Conservation (phyloP, 2,113 vertebrate genomes). For the Phoenicopterus ruber region DNA sequence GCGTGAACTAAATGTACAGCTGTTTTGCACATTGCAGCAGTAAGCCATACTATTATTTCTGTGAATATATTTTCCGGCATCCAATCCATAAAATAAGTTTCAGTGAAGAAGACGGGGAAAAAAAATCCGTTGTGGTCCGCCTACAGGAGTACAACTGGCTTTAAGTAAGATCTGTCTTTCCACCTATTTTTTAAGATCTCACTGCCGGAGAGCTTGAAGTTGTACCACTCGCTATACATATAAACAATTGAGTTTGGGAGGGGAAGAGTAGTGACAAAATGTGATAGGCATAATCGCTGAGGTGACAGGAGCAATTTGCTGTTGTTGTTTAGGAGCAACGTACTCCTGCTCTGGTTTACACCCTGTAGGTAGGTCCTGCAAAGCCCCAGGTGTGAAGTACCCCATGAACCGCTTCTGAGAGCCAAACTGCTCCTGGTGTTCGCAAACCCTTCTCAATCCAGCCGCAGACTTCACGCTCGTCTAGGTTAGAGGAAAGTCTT, state of each 20-base stretch:
- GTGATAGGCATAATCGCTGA: not conserved
- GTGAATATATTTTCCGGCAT: not conserved
- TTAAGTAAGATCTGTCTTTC: not conserved
- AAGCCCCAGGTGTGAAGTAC: not conserved
- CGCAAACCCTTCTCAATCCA: not conserved
- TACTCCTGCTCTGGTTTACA: not conserved
- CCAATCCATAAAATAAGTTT: not conserved
- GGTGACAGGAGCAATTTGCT: not conserved
- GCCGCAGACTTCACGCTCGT: not conserved
- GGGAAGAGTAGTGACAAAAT: not conserved
- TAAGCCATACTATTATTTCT: slow-evolving; percentile 27
- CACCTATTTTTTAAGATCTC: not conserved
- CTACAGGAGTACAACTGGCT: not conserved
- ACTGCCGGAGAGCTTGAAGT: not conserved
- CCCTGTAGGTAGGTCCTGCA: not conserved
- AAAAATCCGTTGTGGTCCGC: not conserved
- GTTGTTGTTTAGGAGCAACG: not conserved
- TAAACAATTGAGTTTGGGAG: not conserved
- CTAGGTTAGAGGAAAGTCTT: not conserved
- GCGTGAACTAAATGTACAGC: not conserved
- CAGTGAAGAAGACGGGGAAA: not conserved
- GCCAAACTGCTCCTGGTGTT: not conserved
- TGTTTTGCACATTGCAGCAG: slow-evolving; percentile 31
- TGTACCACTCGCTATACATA: not conserved
- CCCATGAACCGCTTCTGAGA: not conserved